These are phyloP conservation scores for Portevinia maculata DNA, from an alignment of 2,888 invertebrate genomes.

Conservation along the genomic window DNA sequence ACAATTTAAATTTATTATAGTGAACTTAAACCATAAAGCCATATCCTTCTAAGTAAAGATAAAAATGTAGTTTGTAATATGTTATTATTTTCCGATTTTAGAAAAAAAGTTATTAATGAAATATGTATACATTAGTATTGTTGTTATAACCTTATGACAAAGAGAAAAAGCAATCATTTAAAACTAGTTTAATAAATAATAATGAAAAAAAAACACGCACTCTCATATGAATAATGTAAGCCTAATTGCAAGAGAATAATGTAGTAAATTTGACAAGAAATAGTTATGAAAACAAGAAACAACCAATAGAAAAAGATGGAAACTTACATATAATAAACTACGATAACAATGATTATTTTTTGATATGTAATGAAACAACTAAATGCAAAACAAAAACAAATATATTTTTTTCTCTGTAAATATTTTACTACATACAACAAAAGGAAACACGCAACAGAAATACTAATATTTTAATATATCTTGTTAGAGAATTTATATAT, in stretches of 20 bases:
- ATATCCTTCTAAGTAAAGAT: slow-evolving; percentile 50
- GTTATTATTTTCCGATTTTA: slow-evolving; percentile 50
- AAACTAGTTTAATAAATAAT: slow-evolving; percentile 68
- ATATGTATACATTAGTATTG: slow-evolving; percentile 19
- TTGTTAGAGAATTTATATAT: slow-evolving; percentile 68
- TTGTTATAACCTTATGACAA: slow-evolving; percentile 64
- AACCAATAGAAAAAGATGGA: slow-evolving; percentile 25
- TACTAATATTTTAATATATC: slow-evolving; percentile 65
- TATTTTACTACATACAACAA: slow-evolving; percentile 27
- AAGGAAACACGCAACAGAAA: slow-evolving; percentile 44
- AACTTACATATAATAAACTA: slow-evolving; percentile 51
- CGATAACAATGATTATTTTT: slow-evolving; percentile 23
- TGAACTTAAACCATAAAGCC: slow-evolving; percentile 43
- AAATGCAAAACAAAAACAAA: neutral
- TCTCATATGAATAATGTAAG: slow-evolving; percentile 22
- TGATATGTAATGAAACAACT: slow-evolving; percentile 39
- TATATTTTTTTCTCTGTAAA: slow-evolving; percentile 49
- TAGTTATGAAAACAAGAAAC: slow-evolving; percentile 42
- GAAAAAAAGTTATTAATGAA: slow-evolving; percentile 14
- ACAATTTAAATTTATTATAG: slow-evolving; percentile 31
- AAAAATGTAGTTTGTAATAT: slow-evolving; percentile 46
- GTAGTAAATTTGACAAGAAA: slow-evolving; percentile 64
- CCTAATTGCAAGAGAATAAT: slow-evolving; percentile 33
- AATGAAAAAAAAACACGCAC: slow-evolving; percentile 12
- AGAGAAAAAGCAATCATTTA: slow-evolving; percentile 73